Conservation (phyloP, 2,113 vertebrate genomes). For the Siphamia tubifer region DNA sequence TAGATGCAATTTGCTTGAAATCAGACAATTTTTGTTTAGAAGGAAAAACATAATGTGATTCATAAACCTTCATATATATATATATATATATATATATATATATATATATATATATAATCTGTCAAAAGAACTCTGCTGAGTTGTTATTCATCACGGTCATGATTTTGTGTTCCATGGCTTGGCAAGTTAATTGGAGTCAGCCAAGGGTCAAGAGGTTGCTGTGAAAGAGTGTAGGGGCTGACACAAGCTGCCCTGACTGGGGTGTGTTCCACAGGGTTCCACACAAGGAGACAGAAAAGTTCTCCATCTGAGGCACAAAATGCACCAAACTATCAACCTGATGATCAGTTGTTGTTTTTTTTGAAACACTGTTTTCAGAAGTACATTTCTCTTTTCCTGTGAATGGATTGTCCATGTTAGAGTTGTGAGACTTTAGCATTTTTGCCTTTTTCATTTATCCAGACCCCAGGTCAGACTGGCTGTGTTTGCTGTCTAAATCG, state of each 20-base stretch:
- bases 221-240: conserved; percentile 7
- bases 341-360: not conserved
- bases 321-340: conserved; percentile 2
- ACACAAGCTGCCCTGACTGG: not conserved
- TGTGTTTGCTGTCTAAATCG: conserved; percentile 53
- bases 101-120: no score
- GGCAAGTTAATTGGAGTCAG: conserved; percentile 39
- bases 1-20: no score
- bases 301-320: conserved; percentile 9
- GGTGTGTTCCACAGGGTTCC: not conserved
- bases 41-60: no score
- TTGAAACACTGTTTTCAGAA: not conserved
- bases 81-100: no score
- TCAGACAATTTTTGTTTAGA: no score
- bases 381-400: not conserved
- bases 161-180: conserved; percentile 16
- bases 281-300: not conserved
- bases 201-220: conserved; percentile 10
- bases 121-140: not conserved
- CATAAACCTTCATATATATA: no score
- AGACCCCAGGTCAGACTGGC: conserved; percentile 57
- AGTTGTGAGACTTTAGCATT: conserved; percentile 6
- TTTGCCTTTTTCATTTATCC: conserved; percentile 40
- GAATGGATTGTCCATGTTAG: not conserved
- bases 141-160: conserved; percentile 28